A percentile compares a stretch with the other conserved stretches of the same genome.
Conservation (phyloP, 2,888 invertebrate species). For the Nephrotoma appendiculata region DNA sequence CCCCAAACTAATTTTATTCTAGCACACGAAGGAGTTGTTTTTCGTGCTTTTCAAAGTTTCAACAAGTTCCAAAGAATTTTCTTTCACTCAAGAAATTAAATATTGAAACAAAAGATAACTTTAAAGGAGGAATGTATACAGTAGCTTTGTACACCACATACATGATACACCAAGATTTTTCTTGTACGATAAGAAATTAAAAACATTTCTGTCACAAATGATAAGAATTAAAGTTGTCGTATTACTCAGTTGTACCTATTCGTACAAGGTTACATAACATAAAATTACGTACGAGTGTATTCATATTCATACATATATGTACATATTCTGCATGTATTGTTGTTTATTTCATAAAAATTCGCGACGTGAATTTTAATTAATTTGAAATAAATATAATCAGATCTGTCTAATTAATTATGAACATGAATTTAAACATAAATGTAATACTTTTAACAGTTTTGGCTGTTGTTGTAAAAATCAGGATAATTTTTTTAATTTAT, state of each 20-base stretch:
- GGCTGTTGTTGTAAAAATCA: no score
- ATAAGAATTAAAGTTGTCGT: background rate
- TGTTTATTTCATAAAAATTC: background rate
- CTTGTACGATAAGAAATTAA: background rate
- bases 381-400: background rate
- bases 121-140: background rate
- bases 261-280: no score
- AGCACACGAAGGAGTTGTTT: background rate
- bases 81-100: background rate
- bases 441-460: background rate
- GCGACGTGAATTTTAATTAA: background rate
- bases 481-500: no score
- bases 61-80: background rate
- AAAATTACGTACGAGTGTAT: background rate
- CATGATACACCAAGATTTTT: background rate
- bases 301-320: background rate
- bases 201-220: background rate
- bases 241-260: background rate
- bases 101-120: background rate
- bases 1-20: background rate
- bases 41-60: background rate
- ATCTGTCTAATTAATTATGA: background rate
- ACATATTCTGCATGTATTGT: background rate
- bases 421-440: background rate
- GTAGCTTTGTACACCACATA: background rate